phyloP scores from a whole-genome alignment of 2,797 vertebrate genomes.

The Anguilla pacifica region DNA sequence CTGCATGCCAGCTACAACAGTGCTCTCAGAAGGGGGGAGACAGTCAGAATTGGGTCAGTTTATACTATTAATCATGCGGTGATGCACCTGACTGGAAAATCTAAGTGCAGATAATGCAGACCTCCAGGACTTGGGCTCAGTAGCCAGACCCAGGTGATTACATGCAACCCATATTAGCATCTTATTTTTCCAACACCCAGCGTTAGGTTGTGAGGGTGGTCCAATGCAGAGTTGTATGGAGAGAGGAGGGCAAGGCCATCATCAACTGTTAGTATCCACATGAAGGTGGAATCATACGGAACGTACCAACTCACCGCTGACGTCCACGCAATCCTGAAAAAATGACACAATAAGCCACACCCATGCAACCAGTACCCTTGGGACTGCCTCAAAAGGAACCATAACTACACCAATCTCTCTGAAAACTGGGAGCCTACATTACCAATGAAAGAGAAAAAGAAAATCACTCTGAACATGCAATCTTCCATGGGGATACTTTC shows the following conservation, averaged over 20 bases:
- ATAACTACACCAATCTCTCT: not conserved
- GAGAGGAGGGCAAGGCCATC: too few species aligned
- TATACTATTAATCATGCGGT: not conserved
- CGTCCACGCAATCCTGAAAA: constrained; percentile 27
- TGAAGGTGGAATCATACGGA: not conserved
- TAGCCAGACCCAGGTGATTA: not conserved
- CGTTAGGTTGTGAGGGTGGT: constrained; percentile 12
- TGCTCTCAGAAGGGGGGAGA: not conserved
- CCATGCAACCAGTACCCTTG: not conserved
- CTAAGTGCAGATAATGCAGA: not conserved
- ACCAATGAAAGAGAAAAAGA: not conserved
- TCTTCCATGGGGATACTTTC: not conserved
- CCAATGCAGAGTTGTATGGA: not conserved
- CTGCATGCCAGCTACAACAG: not conserved
- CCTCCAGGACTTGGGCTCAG: not conserved
- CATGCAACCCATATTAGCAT: constrained; percentile 14
- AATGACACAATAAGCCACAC: constrained; percentile 28
- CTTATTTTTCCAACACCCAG: not conserved
- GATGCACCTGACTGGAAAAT: not conserved
- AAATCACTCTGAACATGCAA: not conserved
- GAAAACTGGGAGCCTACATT: not conserved
- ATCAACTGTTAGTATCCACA: constrained; percentile 24
- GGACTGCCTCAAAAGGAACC: not conserved
- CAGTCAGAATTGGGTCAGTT: not conserved
- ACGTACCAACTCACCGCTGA: constrained; percentile 26